phyloP scores from a whole-genome alignment of 2,888 invertebrate species.

The Eubasilissa splendida region DNA sequence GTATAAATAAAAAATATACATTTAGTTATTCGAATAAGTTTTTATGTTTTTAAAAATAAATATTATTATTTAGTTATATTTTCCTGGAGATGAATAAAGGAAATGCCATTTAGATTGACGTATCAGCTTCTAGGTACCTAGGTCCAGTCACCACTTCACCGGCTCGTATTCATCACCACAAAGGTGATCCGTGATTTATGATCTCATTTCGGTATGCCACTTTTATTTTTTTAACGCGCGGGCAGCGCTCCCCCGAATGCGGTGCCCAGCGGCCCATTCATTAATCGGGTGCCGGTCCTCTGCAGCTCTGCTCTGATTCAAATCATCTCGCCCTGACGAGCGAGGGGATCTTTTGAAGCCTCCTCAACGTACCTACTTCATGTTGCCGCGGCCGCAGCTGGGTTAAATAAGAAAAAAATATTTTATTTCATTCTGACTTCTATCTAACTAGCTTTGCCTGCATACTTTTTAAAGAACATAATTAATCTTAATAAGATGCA shows the following conservation, averaged over 20 bases:
- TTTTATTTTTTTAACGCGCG: conserved; percentile 30
- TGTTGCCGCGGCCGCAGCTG: no score
- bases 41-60: no score
- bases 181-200: conserved; percentile 47
- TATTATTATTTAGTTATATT: no score
- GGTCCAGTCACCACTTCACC: neutral
- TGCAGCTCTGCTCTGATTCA: conserved; percentile 20
- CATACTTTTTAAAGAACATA: no score
- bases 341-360: neutral
- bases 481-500: no score
- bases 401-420: no score
- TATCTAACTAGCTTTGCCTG: no score
- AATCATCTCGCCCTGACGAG: conserved; percentile 15
- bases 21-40: no score
- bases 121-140: neutral
- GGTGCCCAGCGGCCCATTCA: conserved; percentile 18
- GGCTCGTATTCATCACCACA: conserved; percentile 10
- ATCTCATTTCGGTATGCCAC: conserved; percentile 28
- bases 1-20: no score
- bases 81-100: no score
- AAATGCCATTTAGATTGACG: no score
- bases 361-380: neutral
- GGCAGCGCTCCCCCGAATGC: conserved; percentile 4
- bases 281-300: conserved; percentile 10
- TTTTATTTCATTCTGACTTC: no score